Percentiles rank a stretch among this genome's conserved stretches.
phyloP scores from a whole-genome alignment of 2,888 invertebrate species.

The Phalera bucephala region DNA sequence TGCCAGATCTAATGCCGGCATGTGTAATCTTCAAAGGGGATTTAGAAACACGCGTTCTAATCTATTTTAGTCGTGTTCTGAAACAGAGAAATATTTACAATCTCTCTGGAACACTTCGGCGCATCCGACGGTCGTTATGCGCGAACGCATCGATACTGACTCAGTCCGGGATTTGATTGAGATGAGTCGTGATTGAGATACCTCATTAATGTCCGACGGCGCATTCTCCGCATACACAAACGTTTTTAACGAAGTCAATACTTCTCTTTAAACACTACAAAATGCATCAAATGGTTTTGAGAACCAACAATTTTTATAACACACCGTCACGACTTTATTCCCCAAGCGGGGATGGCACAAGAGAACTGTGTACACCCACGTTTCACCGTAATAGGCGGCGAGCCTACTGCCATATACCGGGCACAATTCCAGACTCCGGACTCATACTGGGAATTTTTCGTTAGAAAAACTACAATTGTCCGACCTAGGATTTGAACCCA shows the following conservation, averaged over 20 bases:
- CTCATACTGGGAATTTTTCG: too few species aligned
- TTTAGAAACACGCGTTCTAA: constrained; percentile 82
- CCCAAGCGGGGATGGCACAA: too few species aligned
- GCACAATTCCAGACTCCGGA: too few species aligned
- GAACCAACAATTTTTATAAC: constrained; percentile 5
- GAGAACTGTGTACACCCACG: too few species aligned
- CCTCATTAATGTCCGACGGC: constrained; percentile 60
- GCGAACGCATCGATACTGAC: constrained; percentile 75
- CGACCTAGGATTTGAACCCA: too few species aligned
- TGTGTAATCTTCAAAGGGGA: constrained; percentile 83
- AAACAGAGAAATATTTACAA: constrained; percentile 84
- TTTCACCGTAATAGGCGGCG: too few species aligned
- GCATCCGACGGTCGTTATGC: constrained; percentile 80
- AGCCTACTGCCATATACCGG: too few species aligned
- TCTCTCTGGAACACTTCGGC: constrained; percentile 80
- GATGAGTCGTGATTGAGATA: constrained; percentile 62
- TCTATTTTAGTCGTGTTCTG: constrained; percentile 81
- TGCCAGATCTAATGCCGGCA: constrained; percentile 82
- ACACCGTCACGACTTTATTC: too few species aligned
- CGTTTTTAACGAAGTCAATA: constrained; percentile 24
- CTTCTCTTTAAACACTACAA: constrained; percentile 18
- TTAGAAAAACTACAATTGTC: too few species aligned
- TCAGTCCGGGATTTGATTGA: constrained; percentile 71
- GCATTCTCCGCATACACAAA: constrained; percentile 44
- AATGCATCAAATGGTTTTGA: constrained; percentile 7